Evolutionary conservation across 2,797 vertebrate species (phyloP).

Genomic region (Vultur gryphus): DNA sequence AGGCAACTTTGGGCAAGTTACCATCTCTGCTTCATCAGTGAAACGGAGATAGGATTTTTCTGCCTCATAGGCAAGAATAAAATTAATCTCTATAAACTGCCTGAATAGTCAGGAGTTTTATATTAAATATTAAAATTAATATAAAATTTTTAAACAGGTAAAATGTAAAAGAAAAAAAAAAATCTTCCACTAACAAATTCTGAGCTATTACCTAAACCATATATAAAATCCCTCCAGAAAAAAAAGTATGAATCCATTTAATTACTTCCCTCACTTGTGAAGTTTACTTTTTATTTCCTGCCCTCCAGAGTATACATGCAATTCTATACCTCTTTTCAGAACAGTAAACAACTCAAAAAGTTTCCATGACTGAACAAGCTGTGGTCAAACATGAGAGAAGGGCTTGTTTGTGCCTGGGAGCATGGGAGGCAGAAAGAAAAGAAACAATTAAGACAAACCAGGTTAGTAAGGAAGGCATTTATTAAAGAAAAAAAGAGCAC

Average conservation of each 20-base stretch:
- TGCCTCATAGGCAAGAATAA: slow-evolving; percentile 23
- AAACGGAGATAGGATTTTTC: background rate
- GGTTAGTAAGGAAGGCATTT: slow-evolving; percentile 28
- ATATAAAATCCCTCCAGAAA: slow-evolving; percentile 23
- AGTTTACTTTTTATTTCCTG: slow-evolving; percentile 43
- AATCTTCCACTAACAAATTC: background rate
- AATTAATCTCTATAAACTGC: background rate
- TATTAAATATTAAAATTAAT: slow-evolving; percentile 45
- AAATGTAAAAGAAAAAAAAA: background rate
- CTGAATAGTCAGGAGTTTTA: background rate
- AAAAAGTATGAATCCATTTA: slow-evolving; percentile 9
- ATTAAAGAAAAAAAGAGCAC: slow-evolving; percentile 13
- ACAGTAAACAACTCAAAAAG: background rate
- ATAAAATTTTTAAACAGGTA: background rate
- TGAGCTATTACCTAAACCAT: background rate
- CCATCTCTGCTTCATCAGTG: background rate
- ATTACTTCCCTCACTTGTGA: slow-evolving; percentile 36
- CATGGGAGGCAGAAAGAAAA: background rate
- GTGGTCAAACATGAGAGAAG: background rate
- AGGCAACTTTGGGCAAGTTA: background rate
- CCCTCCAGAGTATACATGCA: background rate
- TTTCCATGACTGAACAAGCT: background rate
- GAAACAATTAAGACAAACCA: slow-evolving; percentile 12
- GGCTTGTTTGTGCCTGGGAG: background rate
- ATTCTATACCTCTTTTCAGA: slow-evolving; percentile 3